Percentiles rank a stretch among this genome's conserved stretches.
These are phyloP conservation scores for Gymnosoma rotundatum DNA, from an alignment of 2,888 invertebrate genomes.

Conservation along the genomic window DNA sequence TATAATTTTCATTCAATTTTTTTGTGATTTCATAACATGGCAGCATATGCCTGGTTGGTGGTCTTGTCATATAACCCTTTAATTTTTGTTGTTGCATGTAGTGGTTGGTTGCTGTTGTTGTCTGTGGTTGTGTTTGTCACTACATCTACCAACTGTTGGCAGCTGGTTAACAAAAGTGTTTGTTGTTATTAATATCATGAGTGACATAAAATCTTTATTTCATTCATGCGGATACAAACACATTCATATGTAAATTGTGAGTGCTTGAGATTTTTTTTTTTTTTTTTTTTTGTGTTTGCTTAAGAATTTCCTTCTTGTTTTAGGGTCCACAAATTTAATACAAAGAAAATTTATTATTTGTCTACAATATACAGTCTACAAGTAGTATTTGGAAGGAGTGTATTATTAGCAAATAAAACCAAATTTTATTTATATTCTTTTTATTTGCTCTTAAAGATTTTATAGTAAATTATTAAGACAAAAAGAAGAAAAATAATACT, in stretches of 20 bases:
- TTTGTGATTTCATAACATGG: constrained; percentile 9
- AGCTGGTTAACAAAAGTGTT: constrained; percentile 53
- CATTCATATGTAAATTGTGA: background rate
- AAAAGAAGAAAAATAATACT: no score
- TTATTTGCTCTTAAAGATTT: no score
- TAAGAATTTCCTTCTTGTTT: no score
- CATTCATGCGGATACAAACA: background rate
- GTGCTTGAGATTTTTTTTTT: background rate
- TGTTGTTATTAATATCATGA: constrained; percentile 62
- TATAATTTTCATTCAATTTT: constrained; percentile 48
- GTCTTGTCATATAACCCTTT: constrained; percentile 22
- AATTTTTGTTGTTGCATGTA: background rate
- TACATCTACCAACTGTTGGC: constrained; percentile 42
- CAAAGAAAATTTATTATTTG: no score
- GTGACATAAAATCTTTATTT: constrained; percentile 59
- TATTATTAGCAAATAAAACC: no score
- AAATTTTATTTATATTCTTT: no score
- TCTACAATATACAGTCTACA: no score
- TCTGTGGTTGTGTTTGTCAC: constrained; percentile 29
- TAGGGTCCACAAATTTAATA: no score
- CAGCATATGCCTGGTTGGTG: constrained; percentile 35
- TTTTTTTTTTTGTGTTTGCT: background rate
- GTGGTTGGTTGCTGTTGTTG: constrained; percentile 7
- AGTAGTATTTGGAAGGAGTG: no score
- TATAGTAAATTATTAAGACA: no score